These are phyloP conservation scores for Drosophila villosipedis DNA, from an alignment of 2,888 invertebrate species.

Conservation along the genomic window DNA sequence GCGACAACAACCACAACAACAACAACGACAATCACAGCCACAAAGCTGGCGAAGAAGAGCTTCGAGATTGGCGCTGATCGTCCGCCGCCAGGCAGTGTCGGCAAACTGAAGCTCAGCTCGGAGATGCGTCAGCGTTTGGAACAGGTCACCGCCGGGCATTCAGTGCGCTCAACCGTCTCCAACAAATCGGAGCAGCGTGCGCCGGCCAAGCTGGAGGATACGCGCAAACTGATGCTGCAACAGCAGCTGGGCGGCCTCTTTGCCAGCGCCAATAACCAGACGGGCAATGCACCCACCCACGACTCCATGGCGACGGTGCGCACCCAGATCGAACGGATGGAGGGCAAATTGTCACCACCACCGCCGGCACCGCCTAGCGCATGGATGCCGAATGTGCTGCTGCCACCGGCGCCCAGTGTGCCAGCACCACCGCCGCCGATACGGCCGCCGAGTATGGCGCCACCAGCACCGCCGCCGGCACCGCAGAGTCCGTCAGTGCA, in stretches of 20 bases:
- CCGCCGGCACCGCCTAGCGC: slow-evolving; percentile 86
- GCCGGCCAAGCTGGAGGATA: slow-evolving; percentile 93
- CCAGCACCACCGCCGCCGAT: slow-evolving; percentile 88
- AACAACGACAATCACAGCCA: slow-evolving; percentile 32
- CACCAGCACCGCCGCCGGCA: slow-evolving; percentile 88
- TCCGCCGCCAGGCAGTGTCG: slow-evolving; percentile 94
- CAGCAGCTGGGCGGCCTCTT: slow-evolving; percentile 90
- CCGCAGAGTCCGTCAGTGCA: slow-evolving; percentile 87
- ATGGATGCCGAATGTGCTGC: slow-evolving; percentile 88
- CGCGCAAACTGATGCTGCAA: slow-evolving; percentile 93
- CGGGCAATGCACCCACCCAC: background rate
- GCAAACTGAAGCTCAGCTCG: slow-evolving; percentile 94
- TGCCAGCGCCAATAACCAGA: slow-evolving; percentile 51
- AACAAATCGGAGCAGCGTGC: slow-evolving; percentile 90
- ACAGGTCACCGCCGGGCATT: slow-evolving; percentile 95
- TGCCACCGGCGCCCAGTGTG: slow-evolving; percentile 88
- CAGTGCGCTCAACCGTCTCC: slow-evolving; percentile 91
- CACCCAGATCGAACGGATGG: slow-evolving; percentile 88
- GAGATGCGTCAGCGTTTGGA: slow-evolving; percentile 96
- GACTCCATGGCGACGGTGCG: slow-evolving; percentile 84
- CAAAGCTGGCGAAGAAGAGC: slow-evolving; percentile 86
- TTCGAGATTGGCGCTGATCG: slow-evolving; percentile 93
- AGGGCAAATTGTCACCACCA: slow-evolving; percentile 86
- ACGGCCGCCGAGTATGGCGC: slow-evolving; percentile 86
- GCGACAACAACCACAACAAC: slow-evolving; percentile 36